Evolutionary conservation across 2,113 vertebrate species (phyloP).

Genomic region (Cinclus mexicanus): DNA sequence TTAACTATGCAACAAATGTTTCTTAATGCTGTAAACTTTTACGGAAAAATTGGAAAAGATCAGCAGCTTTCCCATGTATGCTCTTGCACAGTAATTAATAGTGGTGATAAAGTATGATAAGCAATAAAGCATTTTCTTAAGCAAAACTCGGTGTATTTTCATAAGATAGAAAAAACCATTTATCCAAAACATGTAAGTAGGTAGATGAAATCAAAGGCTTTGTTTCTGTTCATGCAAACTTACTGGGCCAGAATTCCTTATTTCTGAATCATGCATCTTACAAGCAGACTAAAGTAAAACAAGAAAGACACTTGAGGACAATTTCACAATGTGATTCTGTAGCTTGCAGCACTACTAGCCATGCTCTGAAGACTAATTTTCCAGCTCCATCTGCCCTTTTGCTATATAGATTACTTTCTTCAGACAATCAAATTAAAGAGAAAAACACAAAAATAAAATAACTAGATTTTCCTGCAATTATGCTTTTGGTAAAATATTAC

Average conservation of each 20-base stretch:
- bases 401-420: conserved; percentile 7
- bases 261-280: neutral
- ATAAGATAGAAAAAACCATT: neutral
- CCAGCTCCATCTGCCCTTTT: conserved; percentile 45
- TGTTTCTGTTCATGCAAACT: neutral
- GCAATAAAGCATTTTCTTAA: neutral
- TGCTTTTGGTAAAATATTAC: neutral
- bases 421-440: conserved; percentile 39
- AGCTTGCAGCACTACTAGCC: neutral
- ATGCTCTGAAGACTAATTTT: neutral
- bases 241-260: neutral
- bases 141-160: neutral
- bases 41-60: neutral
- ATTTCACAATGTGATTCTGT: neutral
- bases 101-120: neutral
- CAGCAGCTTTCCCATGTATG: neutral
- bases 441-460: conserved; percentile 26
- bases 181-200: neutral
- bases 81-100: neutral
- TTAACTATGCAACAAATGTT: neutral
- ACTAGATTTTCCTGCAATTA: neutral
- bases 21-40: neutral
- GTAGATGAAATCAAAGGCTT: neutral
- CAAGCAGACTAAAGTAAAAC: neutral
- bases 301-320: neutral